Base-by-base conservation (phyloP, 92 coral and sea anemone species). In the Siderastrea siderea region DNA sequence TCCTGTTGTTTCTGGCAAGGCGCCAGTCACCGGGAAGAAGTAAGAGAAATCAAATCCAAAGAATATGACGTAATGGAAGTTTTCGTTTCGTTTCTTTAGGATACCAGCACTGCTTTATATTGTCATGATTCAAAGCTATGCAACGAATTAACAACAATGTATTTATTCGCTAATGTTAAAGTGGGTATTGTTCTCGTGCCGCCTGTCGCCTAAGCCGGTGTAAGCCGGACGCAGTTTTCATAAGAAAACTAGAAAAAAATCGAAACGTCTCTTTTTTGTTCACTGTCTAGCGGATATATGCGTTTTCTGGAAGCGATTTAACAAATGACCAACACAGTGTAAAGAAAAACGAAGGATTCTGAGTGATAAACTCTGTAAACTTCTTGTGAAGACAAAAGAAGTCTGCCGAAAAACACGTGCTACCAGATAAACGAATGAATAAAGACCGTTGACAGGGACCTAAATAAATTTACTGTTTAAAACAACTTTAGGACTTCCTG, bases 401-500 rank as follows among this genome's bases (percentile, higher is more conserved):
- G 59, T 50, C 59, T 16, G 12, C 6, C 60, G 19, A 12, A 73
- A 68, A 74, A 74, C 78, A 74, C 78, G 78, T 52, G 78, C 53
- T 74, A 1, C 78, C 2, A 74, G 78, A 74, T 74, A 74, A 74
- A 74, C 19, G 78, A 74, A 53, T 7, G 16, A 19, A n/a, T 51
- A 11, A 8, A 8, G 9, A 50, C 46, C 73, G 78, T 50, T 9
- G 46, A 72, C 52, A n/a, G 49, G 43, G 47, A 1, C 62, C 46
- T 9, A 52, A 8, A 3, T n/a, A n/a, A 26, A 26, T 26, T 26
- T 26, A 19, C 47, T 17, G 5, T 19, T 74, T 50, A 52, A 7
- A 9, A 9, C 7, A 17, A 11, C 14, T 52, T 44, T 44, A 70
- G 5, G 69, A 69, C 86, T 82, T 82, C 86, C 78, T 70, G 86